These are phyloP conservation scores for Brassicogethes aeneus DNA, from an alignment of 2,888 invertebrate species.

Conservation along the genomic window DNA sequence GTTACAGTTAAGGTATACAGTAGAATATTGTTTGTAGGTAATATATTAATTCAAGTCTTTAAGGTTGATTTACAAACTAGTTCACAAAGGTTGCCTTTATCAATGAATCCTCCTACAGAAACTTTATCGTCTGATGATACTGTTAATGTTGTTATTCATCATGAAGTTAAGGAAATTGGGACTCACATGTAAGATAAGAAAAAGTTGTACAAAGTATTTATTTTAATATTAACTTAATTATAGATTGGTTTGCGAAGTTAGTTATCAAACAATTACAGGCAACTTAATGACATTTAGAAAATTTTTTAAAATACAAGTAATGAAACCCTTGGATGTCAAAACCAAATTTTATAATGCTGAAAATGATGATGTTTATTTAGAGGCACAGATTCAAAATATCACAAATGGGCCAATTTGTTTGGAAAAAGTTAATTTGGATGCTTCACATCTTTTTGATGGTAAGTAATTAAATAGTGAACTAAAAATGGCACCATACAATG, in stretches of 20 bases:
- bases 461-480: constrained; percentile 20
- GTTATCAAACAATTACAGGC: constrained; percentile 69
- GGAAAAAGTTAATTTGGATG: constrained; percentile 89
- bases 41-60: too few species aligned
- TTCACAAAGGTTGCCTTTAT: constrained; percentile 75
- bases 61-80: constrained; percentile 91
- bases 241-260: constrained; percentile 92
- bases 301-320: constrained; percentile 96
- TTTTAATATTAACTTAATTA: constrained; percentile 24
- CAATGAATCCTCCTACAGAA: constrained; percentile 54
- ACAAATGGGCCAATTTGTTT: constrained; percentile 87
- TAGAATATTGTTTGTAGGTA: too few species aligned
- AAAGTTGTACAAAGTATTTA: background rate
- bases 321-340: constrained; percentile 96
- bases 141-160: constrained; percentile 90
- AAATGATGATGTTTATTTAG: constrained; percentile 65
- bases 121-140: constrained; percentile 70
- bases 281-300: constrained; percentile 83
- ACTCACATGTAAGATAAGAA: constrained; percentile 76
- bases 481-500: too few species aligned
- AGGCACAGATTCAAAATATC: constrained; percentile 81
- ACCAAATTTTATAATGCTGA: constrained; percentile 97
- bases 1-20: constrained; percentile 74
- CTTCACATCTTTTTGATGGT: constrained; percentile 80
- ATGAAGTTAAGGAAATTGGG: constrained; percentile 99